Evolutionary conservation across 30 jellyfish, hydroid and myxozoan species (phyloP), one percentile per base, ranked within the genome.

Genomic region (Phacellophora camtschatica): DNA sequence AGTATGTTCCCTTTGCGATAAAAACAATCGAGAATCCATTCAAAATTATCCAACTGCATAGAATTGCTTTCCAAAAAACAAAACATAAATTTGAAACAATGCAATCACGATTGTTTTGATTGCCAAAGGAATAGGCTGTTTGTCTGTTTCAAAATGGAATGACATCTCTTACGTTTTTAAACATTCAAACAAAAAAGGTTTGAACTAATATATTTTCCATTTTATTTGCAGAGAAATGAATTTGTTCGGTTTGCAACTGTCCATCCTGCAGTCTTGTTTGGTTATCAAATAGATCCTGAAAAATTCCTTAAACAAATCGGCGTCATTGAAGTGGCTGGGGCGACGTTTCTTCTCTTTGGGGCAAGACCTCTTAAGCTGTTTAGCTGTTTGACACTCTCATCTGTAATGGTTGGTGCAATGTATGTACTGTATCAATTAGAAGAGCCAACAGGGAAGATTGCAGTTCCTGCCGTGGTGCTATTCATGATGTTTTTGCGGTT

Each of bases 371-470:
- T 81, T 19, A 79, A 71, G 67, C 23, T 92, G 81, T 35, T 92
- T 15, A 71, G 98, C 77, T 77, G 93, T 39, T 68, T 84, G 34
- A 25, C 81, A 30, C 69, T 92, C 27, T 75, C 96, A 4, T 92
- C 98, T 1, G 46, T 92, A 15, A 79, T 84, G 92, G 73, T 92
- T 67, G 96, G 98, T 46, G 98, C 95, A 0, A 30, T 92, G 96
- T 92, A 92, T 33, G 55, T 90, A 23, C 69, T 30, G 23, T 39
- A 85, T 54, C 56, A 27, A 57, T 48, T 85, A 41, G 62, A 80
- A 8, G 96, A 85, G 28, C 88, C 96, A 10, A 11, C n/a, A 5
- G 56, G 7, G 20, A 27, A 37, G 25, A 13, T 71, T 5, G 54
- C 46, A 37, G 42, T 74, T 11, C 65, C 92, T 41, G 90, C 95